Base-by-base conservation (phyloP, 2,797 vertebrate species). In the Lepilemur septentrionalis region DNA sequence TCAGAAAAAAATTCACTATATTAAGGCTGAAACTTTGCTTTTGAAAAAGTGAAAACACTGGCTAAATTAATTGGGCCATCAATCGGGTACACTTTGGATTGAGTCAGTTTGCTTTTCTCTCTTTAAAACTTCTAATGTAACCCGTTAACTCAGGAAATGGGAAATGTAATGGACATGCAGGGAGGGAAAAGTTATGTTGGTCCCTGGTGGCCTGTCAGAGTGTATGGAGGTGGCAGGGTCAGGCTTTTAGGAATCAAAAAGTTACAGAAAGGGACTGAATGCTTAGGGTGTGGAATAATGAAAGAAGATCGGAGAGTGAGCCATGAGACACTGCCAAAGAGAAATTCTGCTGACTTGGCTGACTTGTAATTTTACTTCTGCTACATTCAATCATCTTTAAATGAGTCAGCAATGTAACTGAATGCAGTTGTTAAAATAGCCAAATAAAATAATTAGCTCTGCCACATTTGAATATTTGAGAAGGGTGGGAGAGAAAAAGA, bases 351-450 rank as follows among this genome's bases (percentile, higher is more conserved):
- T 97, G 87, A 85, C 70, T 80, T 46, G 55, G 72, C 86, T 97
- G 87, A 85, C 70, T 80, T 46, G 55, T 30, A 50, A 76, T 75
- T 93, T 88, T 94, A 79, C 55, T 73, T 89, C 80, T 86, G 17
- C 38, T 76, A 12, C 79, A 78, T 75, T 92, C 90, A 96, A 81
- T 87, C 75, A 78, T 88, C 35, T 67, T 85, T 65, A 84, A 94
- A n/a, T 65, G 72, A 95, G 70, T 95, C 94, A 85, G 35, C 52
- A 69, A 35, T 80, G 46, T 94, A 96, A 96, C 87, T 96, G 83
- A n/a, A 95, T 63, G 30, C 91, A 96, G 94, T 97, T 96, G 94
- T 92, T 96, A 84, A 96, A 97, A 93, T 63, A 95, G n/a, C 35
- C 86, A 91, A 46, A 93, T 93, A 82, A 94, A 97, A 63, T 55